Percentiles rank a stretch among this genome's conserved stretches.
Evolutionary conservation across 2,113 vertebrate genomes (phyloP).

Genomic region (Glaucidium brasilianum): DNA sequence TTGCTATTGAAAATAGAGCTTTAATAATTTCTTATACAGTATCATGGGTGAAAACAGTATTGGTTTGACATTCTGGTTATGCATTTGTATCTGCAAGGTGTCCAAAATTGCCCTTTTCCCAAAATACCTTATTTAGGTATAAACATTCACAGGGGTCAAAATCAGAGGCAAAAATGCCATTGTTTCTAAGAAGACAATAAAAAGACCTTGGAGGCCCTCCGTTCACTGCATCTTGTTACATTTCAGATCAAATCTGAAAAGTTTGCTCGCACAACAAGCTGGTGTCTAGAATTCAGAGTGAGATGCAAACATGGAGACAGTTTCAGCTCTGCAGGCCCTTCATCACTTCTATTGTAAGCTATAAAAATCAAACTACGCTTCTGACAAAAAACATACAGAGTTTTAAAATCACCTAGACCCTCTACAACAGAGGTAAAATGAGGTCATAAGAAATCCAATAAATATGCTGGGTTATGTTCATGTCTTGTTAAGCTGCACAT

Average conservation of each 20-base stretch:
- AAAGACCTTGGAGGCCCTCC: background rate
- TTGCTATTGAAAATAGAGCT: background rate
- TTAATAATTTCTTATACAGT: background rate
- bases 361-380: background rate
- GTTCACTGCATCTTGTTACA: background rate
- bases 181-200: background rate
- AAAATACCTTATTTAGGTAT: background rate
- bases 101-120: background rate
- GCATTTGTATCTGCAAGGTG: background rate
- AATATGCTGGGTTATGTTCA: background rate
- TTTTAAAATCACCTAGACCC: background rate
- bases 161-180: background rate
- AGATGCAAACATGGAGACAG: background rate
- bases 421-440: background rate
- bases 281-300: background rate
- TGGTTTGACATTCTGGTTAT: background rate
- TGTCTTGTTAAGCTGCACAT: background rate
- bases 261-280: background rate
- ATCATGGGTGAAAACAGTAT: background rate
- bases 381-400: background rate
- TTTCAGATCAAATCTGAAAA: background rate
- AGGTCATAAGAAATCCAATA: background rate
- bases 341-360: background rate
- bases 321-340: background rate
- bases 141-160: background rate